Percentiles rank a stretch among this genome's conserved stretches.
phyloP scores from a whole-genome alignment of 23 tunicate genomes.

The Ascidia mentula region DNA sequence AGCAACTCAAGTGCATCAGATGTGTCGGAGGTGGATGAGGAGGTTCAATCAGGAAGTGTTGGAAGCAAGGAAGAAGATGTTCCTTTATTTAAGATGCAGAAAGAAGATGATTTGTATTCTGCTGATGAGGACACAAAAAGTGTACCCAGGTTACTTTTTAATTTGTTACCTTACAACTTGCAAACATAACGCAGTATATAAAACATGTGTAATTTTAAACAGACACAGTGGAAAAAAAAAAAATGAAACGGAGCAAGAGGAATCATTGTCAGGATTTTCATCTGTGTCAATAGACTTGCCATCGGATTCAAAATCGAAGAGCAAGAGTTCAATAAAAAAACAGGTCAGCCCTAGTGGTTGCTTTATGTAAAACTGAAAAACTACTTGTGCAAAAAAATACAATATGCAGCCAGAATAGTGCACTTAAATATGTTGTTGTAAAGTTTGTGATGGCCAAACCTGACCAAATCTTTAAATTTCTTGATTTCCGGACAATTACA shows the following conservation, averaged over 20 bases:
- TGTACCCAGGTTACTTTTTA: neutral
- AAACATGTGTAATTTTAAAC: neutral
- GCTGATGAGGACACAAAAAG: neutral
- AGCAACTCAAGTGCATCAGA: neutral
- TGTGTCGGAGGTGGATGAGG: neutral
- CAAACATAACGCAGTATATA: no score
- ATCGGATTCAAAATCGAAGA: neutral
- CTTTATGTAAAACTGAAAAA: neutral
- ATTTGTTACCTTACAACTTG: no score
- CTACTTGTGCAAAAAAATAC: no score
- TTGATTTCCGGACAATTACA: no score
- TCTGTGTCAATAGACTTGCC: slow-evolving; percentile 5
- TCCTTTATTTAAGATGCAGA: neutral
- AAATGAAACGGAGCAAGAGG: neutral
- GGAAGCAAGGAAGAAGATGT: neutral
- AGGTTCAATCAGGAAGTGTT: neutral
- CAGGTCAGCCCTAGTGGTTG: neutral
- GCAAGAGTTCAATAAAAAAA: neutral
- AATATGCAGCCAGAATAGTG: no score
- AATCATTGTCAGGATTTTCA: neutral
- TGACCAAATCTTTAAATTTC: no score
- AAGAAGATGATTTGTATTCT: neutral
- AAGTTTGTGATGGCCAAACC: no score
- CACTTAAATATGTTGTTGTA: no score
- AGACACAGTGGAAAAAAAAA: neutral